Percentiles rank a stretch among this genome's conserved stretches.
phyloP scores from a whole-genome alignment of 1,140 invertebrate species.

The Phocides pigmalion region DNA sequence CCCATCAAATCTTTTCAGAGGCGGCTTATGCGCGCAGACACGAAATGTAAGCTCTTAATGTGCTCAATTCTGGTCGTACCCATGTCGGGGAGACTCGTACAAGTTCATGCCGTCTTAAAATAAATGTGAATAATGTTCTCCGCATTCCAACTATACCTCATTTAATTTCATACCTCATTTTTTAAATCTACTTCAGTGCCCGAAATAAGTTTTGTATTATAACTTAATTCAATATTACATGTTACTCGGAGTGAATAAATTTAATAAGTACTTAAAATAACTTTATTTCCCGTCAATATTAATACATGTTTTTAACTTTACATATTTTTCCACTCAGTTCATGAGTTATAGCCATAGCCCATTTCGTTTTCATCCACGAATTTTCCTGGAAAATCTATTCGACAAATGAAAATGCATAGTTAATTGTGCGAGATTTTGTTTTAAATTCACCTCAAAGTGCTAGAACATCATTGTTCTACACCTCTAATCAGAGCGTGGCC shows the following conservation, averaged over 20 bases:
- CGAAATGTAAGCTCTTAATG: conserved; percentile 78
- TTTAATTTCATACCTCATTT: too few relatives aligned
- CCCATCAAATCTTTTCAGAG: conserved; percentile 81
- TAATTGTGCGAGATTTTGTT: background rate
- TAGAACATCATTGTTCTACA: conserved; percentile 22
- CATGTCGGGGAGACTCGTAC: conserved; percentile 16
- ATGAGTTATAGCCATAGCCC: too few relatives aligned
- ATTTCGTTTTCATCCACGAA: too few relatives aligned
- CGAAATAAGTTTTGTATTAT: too few relatives aligned
- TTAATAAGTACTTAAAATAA: too few relatives aligned
- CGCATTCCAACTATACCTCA: background rate
- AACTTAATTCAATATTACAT: too few relatives aligned
- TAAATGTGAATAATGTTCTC: conserved; percentile 20
- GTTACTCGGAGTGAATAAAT: too few relatives aligned
- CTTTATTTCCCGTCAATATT: too few relatives aligned
- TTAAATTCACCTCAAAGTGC: background rate
- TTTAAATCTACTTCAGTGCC: too few relatives aligned
- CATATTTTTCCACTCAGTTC: too few relatives aligned
- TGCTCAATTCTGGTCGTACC: conserved; percentile 59
- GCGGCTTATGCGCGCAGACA: conserved; percentile 75
- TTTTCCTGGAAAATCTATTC: too few relatives aligned
- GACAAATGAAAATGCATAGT: background rate
- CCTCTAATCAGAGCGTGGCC: conserved; percentile 52
- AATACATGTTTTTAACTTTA: too few relatives aligned
- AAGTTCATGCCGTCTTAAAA: conserved; percentile 9